phyloP scores from a whole-genome alignment of 2,888 invertebrate genomes.

The Macaria notata region DNA sequence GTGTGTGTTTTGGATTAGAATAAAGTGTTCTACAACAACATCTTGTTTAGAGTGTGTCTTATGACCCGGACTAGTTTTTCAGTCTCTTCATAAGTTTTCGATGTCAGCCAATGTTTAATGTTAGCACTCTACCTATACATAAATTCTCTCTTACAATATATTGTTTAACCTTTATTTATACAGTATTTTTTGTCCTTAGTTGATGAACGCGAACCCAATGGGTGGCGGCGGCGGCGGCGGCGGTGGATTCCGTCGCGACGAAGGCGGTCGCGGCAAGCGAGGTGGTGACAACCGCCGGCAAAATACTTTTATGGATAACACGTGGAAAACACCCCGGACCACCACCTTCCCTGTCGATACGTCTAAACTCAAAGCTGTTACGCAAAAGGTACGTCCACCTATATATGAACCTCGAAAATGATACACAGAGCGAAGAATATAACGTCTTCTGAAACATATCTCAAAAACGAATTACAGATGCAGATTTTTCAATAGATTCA shows the following conservation, averaged over 20 bases:
- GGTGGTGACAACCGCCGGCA: slow-evolving; percentile 68
- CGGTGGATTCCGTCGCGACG: slow-evolving; percentile 82
- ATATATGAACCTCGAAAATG: too few relatives aligned
- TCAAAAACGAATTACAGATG: too few relatives aligned
- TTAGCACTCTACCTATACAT: too few relatives aligned
- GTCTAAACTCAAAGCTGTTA: slow-evolving; percentile 63
- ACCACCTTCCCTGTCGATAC: slow-evolving; percentile 65
- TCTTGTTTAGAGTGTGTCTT: too few relatives aligned
- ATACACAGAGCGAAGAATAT: too few relatives aligned
- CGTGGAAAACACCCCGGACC: slow-evolving; percentile 58
- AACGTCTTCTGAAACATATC: too few relatives aligned
- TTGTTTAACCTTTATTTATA: background rate
- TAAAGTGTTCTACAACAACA: too few relatives aligned
- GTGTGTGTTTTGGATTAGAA: too few relatives aligned
- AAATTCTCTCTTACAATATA: background rate
- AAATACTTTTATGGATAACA: slow-evolving; percentile 57
- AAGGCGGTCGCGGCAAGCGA: slow-evolving; percentile 75
- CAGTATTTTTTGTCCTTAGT: slow-evolving; percentile 36
- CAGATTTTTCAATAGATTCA: too few relatives aligned
- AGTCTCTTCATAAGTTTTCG: too few relatives aligned
- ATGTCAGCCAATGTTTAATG: too few relatives aligned
- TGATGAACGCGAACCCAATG: slow-evolving; percentile 65
- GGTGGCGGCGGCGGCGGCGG: slow-evolving; percentile 70
- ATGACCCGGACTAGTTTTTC: too few relatives aligned
- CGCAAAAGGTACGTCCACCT: slow-evolving; percentile 54